A percentile compares a stretch with the other conserved stretches of the same genome.
phyloP scores from a whole-genome alignment of 2,888 invertebrate species.

The Petrophora chlorosata region DNA sequence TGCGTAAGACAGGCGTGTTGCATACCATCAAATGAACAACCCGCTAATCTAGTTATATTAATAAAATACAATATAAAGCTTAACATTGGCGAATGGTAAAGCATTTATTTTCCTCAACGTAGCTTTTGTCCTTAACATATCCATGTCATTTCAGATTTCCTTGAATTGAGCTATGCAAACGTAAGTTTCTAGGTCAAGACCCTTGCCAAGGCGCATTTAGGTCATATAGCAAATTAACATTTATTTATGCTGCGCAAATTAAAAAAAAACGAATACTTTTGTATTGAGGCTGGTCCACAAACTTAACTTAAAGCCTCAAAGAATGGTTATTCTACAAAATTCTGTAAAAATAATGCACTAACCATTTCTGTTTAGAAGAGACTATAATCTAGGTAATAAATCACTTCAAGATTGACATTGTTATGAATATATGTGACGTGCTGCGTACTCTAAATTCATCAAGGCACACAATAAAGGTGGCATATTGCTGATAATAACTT shows the following conservation, averaged over 20 bases:
- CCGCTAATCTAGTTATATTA: background rate
- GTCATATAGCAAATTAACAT: slow-evolving; percentile 10
- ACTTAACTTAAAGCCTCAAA: too few relatives aligned
- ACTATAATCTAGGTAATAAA: background rate
- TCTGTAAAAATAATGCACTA: too few relatives aligned
- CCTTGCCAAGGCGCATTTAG: background rate
- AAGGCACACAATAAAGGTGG: background rate
- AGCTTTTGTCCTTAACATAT: slow-evolving; percentile 2
- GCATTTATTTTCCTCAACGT: slow-evolving; percentile 2
- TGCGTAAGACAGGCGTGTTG: too few relatives aligned
- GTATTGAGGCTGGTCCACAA: too few relatives aligned
- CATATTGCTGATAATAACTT: slow-evolving; percentile 4
- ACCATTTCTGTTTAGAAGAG: too few relatives aligned
- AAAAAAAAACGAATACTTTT: background rate
- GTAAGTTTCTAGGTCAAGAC: slow-evolving; percentile 28
- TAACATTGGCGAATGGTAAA: too few relatives aligned
- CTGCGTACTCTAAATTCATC: background rate
- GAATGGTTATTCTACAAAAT: too few relatives aligned
- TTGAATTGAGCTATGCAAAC: slow-evolving; percentile 21
- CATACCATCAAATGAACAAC: too few relatives aligned
- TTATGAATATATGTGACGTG: slow-evolving; percentile 2
- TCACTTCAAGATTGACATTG: slow-evolving; percentile 4
- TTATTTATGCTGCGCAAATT: background rate
- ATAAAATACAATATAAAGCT: too few relatives aligned
- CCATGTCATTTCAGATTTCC: slow-evolving; percentile 15